Conservation (phyloP, 35 echinoderm and acorn worm species). For the Ophiothrix spiculata region DNA sequence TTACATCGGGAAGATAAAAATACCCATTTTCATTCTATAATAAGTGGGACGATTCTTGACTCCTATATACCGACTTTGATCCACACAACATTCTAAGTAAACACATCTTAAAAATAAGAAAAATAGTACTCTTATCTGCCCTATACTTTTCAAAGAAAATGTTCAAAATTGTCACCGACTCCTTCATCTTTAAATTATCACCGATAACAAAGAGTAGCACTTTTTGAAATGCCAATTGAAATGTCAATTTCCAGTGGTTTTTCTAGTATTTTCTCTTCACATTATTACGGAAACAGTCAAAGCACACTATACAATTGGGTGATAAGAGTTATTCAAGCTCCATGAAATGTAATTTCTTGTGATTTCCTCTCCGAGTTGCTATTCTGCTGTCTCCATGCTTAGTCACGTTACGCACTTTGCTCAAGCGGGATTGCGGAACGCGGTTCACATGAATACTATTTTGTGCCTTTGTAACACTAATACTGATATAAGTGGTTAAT, state of each 20-base stretch:
- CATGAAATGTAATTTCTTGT: constrained; percentile 1
- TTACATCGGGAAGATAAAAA: too few relatives aligned
- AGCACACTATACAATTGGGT: neutral
- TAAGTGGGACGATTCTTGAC: neutral
- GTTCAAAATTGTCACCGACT: too few relatives aligned
- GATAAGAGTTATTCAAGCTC: neutral
- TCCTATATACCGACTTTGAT: too few relatives aligned
- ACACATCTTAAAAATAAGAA: too few relatives aligned
- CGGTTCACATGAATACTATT: neutral
- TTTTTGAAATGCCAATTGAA: neutral
- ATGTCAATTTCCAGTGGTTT: neutral
- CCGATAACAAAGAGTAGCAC: too few relatives aligned
- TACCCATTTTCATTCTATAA: neutral
- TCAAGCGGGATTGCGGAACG: neutral
- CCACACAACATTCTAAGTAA: too few relatives aligned
- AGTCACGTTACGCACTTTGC: neutral
- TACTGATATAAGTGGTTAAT: too few relatives aligned
- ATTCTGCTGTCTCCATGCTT: neutral
- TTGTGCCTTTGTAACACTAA: neutral
- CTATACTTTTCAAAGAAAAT: too few relatives aligned
- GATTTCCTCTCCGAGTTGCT: neutral
- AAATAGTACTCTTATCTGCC: too few relatives aligned
- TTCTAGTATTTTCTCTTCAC: neutral
- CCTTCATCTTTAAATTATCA: too few relatives aligned
- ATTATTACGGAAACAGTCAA: neutral